These are phyloP conservation scores for Ptychoptera contaminata DNA, from an alignment of 2,888 invertebrate genomes.

Conservation along the genomic window DNA sequence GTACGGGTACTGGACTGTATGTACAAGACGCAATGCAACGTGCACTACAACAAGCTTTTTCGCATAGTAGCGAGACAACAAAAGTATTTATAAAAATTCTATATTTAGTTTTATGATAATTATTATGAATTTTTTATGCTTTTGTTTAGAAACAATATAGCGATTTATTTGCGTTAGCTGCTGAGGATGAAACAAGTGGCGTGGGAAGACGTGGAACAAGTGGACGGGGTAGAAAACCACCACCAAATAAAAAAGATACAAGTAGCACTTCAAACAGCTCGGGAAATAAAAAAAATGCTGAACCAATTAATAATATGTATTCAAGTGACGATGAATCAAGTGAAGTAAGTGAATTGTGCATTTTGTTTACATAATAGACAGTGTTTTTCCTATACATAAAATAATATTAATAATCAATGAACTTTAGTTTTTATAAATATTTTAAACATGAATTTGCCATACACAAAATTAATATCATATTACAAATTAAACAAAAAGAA, in stretches of 20 bases:
- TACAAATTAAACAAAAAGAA: too few relatives aligned
- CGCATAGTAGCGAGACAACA: slow-evolving; percentile 73
- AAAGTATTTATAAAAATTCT: slow-evolving; percentile 36
- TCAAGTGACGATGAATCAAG: slow-evolving; percentile 70
- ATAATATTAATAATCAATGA: too few relatives aligned
- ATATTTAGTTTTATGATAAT: background rate
- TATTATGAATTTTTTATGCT: slow-evolving; percentile 7
- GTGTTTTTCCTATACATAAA: too few relatives aligned
- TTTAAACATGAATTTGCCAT: too few relatives aligned
- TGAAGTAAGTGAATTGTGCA: slow-evolving; percentile 40
- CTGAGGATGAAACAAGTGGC: slow-evolving; percentile 63
- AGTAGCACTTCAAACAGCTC: slow-evolving; percentile 28
- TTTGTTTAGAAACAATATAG: slow-evolving; percentile 63
- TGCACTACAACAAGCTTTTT: slow-evolving; percentile 76
- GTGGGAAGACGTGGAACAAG: slow-evolving; percentile 44
- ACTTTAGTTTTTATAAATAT: too few relatives aligned
- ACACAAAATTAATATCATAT: too few relatives aligned
- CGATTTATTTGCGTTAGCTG: slow-evolving; percentile 77
- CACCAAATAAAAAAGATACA: slow-evolving; percentile 34
- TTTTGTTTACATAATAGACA: slow-evolving; percentile 17
- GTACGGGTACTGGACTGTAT: slow-evolving; percentile 60
- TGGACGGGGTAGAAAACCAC: slow-evolving; percentile 43
- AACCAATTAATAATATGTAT: slow-evolving; percentile 35
- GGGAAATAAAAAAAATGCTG: slow-evolving; percentile 29
- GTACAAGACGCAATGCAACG: slow-evolving; percentile 83